Evolutionary conservation across 2,797 vertebrate species (phyloP).

Genomic region (Gambusia yucatana): DNA sequence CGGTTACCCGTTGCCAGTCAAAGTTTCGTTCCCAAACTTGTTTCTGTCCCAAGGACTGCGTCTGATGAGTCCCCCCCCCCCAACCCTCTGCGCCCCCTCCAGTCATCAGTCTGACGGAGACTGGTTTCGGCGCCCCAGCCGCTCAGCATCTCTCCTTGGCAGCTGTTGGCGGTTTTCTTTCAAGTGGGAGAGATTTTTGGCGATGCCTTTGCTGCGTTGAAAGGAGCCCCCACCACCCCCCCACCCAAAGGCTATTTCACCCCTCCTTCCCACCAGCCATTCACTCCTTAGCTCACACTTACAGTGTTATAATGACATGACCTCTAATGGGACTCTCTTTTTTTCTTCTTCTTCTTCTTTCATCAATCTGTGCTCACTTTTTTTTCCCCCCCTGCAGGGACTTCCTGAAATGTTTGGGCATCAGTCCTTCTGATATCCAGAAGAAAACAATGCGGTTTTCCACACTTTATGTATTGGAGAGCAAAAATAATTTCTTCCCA

Average conservation of each 20-base stretch:
- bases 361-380: slow-evolving; percentile 58
- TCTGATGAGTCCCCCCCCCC: neutral
- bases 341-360: slow-evolving; percentile 29
- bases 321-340: slow-evolving; percentile 39
- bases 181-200: slow-evolving; percentile 49
- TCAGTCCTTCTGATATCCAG: slow-evolving; percentile 28
- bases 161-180: slow-evolving; percentile 56
- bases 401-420: slow-evolving; percentile 37
- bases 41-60: slow-evolving; percentile 16
- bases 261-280: slow-evolving; percentile 9
- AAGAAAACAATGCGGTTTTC: slow-evolving; percentile 32
- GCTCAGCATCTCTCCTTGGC: slow-evolving; percentile 44
- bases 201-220: slow-evolving; percentile 45
- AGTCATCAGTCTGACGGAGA: slow-evolving; percentile 4
- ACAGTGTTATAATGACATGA: slow-evolving; percentile 41
- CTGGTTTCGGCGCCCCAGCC: slow-evolving; percentile 44
- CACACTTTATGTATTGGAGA: slow-evolving; percentile 22
- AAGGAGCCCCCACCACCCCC: neutral
- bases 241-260: slow-evolving; percentile 36
- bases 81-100: neutral
- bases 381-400: slow-evolving; percentile 11
- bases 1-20: slow-evolving; percentile 42
- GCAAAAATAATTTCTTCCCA: slow-evolving; percentile 38
- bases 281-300: slow-evolving; percentile 23
- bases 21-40: slow-evolving; percentile 22